These are phyloP conservation scores for Okamejei kenojei DNA, from an alignment of 2,797 vertebrate genomes.

Conservation along the genomic window DNA sequence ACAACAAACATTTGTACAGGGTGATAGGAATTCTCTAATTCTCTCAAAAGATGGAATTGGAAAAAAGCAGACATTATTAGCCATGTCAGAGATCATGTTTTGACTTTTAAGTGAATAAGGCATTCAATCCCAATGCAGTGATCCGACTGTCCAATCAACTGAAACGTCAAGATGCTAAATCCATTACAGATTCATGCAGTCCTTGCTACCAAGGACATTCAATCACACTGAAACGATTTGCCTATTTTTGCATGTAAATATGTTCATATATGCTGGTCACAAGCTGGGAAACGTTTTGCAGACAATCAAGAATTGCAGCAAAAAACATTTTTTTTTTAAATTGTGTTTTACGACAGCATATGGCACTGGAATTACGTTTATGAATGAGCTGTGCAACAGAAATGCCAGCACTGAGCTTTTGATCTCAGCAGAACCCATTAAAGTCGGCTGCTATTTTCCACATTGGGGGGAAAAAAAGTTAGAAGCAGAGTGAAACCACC, in stretches of 20 bases:
- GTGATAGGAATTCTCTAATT: background rate
- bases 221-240: background rate
- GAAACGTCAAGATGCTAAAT: background rate
- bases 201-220: background rate
- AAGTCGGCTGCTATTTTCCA: background rate
- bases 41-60: background rate
- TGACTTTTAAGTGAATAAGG: background rate
- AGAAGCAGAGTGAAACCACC: background rate
- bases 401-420: background rate
- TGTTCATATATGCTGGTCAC: background rate
- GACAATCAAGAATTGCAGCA: background rate
- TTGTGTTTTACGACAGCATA: background rate
- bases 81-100: background rate
- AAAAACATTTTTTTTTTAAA: background rate
- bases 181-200: background rate
- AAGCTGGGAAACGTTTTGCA: background rate
- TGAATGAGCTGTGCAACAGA: background rate
- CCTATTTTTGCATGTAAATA: background rate
- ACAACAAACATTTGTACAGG: background rate
- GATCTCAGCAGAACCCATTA: background rate
- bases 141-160: background rate
- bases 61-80: background rate
- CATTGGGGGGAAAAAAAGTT: background rate
- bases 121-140: background rate
- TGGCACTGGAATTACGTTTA: background rate